Conservation (phyloP, 2,888 invertebrate species). For the Dicycla oo region DNA sequence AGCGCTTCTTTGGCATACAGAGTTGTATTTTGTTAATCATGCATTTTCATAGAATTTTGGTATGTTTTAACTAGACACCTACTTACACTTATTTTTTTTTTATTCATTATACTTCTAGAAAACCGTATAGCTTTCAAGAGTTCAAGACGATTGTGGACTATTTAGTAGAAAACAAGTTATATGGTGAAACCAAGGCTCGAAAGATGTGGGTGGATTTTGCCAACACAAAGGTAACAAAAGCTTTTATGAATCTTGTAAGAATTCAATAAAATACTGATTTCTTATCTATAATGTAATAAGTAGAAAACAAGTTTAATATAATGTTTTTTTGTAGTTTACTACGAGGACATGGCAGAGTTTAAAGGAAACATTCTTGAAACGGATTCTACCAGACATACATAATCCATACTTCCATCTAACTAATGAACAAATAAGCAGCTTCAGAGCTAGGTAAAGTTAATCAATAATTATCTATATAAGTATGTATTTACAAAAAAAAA, state of each 20-base stretch:
- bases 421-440: slow-evolving; percentile 80
- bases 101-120: slow-evolving; percentile 71
- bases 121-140: slow-evolving; percentile 83
- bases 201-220: slow-evolving; percentile 87
- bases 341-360: slow-evolving; percentile 88
- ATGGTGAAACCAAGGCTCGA: slow-evolving; percentile 79
- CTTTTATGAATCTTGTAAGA: slow-evolving; percentile 5
- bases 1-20: neutral
- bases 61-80: neutral
- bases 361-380: slow-evolving; percentile 86
- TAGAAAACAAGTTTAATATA: neutral
- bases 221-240: slow-evolving; percentile 75
- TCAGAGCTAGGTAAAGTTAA: slow-evolving; percentile 78
- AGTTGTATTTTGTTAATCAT: slow-evolving; percentile 1
- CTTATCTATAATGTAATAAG: neutral
- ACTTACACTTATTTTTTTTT: slow-evolving; percentile 16
- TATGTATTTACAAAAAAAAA: too few relatives aligned
- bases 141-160: slow-evolving; percentile 85
- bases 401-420: slow-evolving; percentile 85
- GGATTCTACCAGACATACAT: slow-evolving; percentile 85
- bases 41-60: slow-evolving; percentile 14
- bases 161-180: slow-evolving; percentile 77
- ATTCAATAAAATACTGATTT: slow-evolving; percentile 1
- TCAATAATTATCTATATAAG: too few relatives aligned
- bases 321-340: slow-evolving; percentile 74